Evolutionary conservation across 2,113 vertebrate genomes (phyloP).

Genomic region (Emydocephalus ijimae): DNA sequence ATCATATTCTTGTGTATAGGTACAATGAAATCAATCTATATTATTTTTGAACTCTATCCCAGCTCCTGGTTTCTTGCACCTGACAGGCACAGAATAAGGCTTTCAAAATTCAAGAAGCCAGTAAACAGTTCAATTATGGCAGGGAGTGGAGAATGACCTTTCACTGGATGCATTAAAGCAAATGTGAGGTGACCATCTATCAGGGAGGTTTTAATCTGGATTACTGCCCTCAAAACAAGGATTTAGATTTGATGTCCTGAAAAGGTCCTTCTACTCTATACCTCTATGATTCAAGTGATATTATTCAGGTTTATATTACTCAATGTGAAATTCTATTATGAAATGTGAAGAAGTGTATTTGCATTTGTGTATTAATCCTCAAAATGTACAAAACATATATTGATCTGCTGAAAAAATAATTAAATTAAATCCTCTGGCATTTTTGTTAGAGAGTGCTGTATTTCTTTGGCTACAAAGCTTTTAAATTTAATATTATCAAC

Average conservation of each 20-base stretch:
- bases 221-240: neutral
- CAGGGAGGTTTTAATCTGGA: neutral
- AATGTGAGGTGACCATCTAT: neutral
- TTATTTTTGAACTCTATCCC: neutral
- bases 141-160: neutral
- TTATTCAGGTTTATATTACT: neutral
- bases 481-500: slow-evolving; percentile 19
- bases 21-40: neutral
- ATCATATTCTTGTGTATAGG: neutral
- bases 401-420: neutral
- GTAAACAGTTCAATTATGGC: neutral
- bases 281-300: neutral
- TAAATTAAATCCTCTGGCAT: neutral
- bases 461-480: neutral
- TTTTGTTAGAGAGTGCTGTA: neutral
- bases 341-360: neutral
- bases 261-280: neutral
- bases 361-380: neutral
- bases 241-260: neutral
- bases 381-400: neutral
- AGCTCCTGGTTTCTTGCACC: neutral
- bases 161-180: neutral
- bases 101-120: neutral
- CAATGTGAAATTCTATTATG: neutral
- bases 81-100: neutral